Base-by-base conservation (phyloP, 2,888 invertebrate species). In the Drosophila suboccidentalis region DNA sequence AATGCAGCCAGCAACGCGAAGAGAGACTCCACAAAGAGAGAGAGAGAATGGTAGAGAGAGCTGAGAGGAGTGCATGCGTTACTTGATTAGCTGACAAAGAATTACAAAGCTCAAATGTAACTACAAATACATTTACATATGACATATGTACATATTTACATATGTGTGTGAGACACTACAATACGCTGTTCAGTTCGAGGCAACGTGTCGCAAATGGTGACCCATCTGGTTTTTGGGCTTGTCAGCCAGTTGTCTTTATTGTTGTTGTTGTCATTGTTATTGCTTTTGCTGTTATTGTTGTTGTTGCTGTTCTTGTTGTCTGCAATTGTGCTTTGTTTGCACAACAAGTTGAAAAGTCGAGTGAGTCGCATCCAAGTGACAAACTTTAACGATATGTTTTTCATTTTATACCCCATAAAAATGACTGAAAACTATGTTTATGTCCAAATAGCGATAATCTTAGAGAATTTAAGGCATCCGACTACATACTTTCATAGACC, bases 21-120 rank as follows among this genome's bases (percentile, higher is more conserved):
- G 41, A 55, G 51, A 53, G 47, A 11, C 32, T 43, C 4, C 19
- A 19, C 22, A 41, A 39, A 36, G 54, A 50, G 6, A 9, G 4
- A 43, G 41, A 2, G 29, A n/a, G 58, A 1, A 13, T 9, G 43
- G 26, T 34, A 36, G 38, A 9, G 44, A 9, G 26, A 32, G 39
- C 36, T 32, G 36, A 22, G 62, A 10, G 15, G 58, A 19, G 38
- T 36, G 44, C 58, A 57, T 47, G 74, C 58, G 57, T 57, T 65
- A 55, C 73, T 77, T 78, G 75, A 75, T 75, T 77, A 72, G 67
- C 62, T 72, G 73, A 75, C 73, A 77, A 75, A 75, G 72, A 71
- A 61, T 58, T 54, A 66, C 60, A 71, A 66, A 66, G 78, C 61
- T 66, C 50, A 58, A 58, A 76, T 43, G 62, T 47, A 75, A 50